Evolutionary conservation across 2,888 invertebrate genomes (phyloP), one percentile per base, ranked within the genome.

Genomic region (Drosophila kambysellisi): DNA sequence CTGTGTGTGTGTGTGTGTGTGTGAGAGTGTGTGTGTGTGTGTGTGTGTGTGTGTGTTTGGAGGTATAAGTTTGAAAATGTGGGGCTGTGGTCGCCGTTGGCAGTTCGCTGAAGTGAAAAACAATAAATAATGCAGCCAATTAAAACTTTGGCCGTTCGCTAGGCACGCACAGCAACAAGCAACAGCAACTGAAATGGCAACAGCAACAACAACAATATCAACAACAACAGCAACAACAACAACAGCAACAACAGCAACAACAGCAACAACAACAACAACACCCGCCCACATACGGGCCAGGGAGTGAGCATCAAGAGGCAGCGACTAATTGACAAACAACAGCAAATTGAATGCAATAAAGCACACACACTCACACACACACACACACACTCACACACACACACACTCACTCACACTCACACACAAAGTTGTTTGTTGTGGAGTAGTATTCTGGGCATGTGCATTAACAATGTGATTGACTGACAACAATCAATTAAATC

Each of bases 81-180:
- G 76, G 67, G 35, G 60, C 60, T 82, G 80, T 59, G 75, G 76
- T 76, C 76, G 69, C 83, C 80, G 72, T 64, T 82, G 84, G 84
- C 78, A 74, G 76, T 74, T 87, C 79, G 74, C 69, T 81, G 76
- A 83, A 84, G 84, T 89, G 84, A 89, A 84, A 89, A 89, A 86
- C 88, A 88, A 86, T 86, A 89, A 89, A 86, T 90, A 87, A 87
- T 87, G 90, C 86, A 87, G 88, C 88, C 86, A 89, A 87, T 87
- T 87, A 87, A 87, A 89, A 87, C 74, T 87, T 86, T 89, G 83
- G 81, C 75, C 79, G 89, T 85, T 85, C 87, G 88, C 74, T 78
- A 59, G 74, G 64, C 76, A 83, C 77, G 80, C 80, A 79, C 68
- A 74, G 52, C 71, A 75, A 64, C 71, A 80, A 63, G 58, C 57